Percentiles rank a stretch among this genome's conserved stretches.
Evolutionary conservation across 2,888 invertebrate genomes (phyloP).

Genomic region (Agrilus cyanescens): DNA sequence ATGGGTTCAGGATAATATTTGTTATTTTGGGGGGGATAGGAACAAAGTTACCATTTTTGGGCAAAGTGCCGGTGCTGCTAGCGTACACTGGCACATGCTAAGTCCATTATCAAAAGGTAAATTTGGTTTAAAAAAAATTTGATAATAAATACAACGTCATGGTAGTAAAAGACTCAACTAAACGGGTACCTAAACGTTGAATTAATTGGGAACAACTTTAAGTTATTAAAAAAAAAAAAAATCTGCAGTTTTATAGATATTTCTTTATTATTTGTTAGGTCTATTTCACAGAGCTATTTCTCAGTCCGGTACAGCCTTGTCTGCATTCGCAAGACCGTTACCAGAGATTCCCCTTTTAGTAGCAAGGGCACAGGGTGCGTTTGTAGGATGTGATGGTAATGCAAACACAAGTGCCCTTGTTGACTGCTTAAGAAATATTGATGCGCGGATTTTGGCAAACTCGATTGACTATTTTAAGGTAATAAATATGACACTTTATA

Average conservation of each 20-base stretch:
- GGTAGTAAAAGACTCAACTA: neutral
- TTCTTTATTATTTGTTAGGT: constrained; percentile 17
- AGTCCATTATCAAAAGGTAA: constrained; percentile 33
- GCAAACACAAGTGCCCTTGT: constrained; percentile 29
- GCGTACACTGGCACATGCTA: constrained; percentile 39
- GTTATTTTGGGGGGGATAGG: constrained; percentile 35
- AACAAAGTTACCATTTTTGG: constrained; percentile 37
- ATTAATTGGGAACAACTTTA: neutral
- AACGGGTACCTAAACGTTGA: neutral
- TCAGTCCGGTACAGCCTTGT: constrained; percentile 38
- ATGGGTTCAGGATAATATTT: constrained; percentile 38
- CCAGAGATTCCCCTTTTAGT: constrained; percentile 21
- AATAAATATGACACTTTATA: constrained; percentile 7
- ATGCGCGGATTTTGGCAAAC: constrained; percentile 30
- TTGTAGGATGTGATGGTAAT: constrained; percentile 31
- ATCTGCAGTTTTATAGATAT: too few relatives aligned
- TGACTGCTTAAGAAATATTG: constrained; percentile 32
- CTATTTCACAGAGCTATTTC: constrained; percentile 38
- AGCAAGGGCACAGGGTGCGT: constrained; percentile 31
- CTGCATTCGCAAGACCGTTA: constrained; percentile 29
- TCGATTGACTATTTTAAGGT: constrained; percentile 38
- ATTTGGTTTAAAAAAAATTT: neutral
- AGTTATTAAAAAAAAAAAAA: neutral
- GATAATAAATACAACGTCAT: neutral
- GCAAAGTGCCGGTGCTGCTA: constrained; percentile 38